Conservation (phyloP, 2,888 invertebrate genomes). For the Unio pictorum region DNA sequence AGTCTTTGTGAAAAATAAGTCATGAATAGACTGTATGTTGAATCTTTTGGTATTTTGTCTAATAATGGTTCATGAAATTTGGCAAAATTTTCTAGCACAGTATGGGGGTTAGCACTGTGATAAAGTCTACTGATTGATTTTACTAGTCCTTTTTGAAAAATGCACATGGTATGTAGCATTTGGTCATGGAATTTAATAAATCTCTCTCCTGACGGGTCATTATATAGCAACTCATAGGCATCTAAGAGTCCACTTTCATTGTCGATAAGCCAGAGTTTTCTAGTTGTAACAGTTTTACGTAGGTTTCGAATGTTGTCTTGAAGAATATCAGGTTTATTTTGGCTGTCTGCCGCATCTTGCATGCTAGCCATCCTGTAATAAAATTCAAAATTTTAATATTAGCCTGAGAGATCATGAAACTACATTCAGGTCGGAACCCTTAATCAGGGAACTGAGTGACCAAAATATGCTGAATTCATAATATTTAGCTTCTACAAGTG, state of each 20-base stretch:
- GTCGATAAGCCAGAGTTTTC: slow-evolving; percentile 71
- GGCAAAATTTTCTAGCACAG: slow-evolving; percentile 42
- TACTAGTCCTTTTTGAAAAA: slow-evolving; percentile 63
- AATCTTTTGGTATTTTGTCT: slow-evolving; percentile 31
- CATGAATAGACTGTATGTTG: slow-evolving; percentile 33
- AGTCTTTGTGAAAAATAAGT: slow-evolving; percentile 44
- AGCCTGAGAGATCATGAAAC: background rate
- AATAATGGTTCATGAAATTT: slow-evolving; percentile 44
- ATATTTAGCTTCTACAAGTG: too few relatives aligned
- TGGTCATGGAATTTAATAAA: slow-evolving; percentile 63
- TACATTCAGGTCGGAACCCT: too few relatives aligned
- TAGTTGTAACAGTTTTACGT: slow-evolving; percentile 56
- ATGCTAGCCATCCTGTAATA: slow-evolving; percentile 70
- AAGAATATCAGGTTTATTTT: slow-evolving; percentile 64
- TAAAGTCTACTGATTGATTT: slow-evolving; percentile 39
- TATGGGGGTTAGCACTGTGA: slow-evolving; percentile 33
- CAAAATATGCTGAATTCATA: too few relatives aligned
- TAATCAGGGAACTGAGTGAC: too few relatives aligned
- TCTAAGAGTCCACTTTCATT: slow-evolving; percentile 72
- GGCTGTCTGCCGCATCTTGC: slow-evolving; percentile 70
- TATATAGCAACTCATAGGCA: slow-evolving; percentile 68
- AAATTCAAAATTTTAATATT: background rate
- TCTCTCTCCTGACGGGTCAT: slow-evolving; percentile 28
- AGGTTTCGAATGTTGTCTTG: slow-evolving; percentile 70
- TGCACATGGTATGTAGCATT: slow-evolving; percentile 66